Evolutionary conservation across 1,140 invertebrate genomes (phyloP), one percentile per base, ranked within the genome.

Genomic region (Thaumatotibia leucotreta): DNA sequence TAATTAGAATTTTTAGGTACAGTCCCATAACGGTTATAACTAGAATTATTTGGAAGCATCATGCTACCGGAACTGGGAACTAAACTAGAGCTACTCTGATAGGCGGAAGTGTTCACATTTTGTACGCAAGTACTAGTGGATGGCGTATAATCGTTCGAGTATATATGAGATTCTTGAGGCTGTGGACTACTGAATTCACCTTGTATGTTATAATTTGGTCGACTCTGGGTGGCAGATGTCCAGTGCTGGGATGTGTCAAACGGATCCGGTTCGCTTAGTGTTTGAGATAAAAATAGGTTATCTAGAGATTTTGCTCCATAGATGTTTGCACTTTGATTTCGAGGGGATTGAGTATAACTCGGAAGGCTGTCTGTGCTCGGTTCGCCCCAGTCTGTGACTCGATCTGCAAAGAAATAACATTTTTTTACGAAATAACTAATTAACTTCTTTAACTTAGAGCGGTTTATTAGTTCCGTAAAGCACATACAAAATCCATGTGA

Each of bases 281-380:
- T 5, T 64, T 75, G 4, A 27, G n/a, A 52, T 54, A 70, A 33
- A 10, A 62, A 52, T 8, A 89, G 64, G 31, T 79, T 84, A 31
- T 90, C 88, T 50, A 90, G 64, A 6, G 88, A 90, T 66, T 84
- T 89, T 70, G 88, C 85, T 73, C 84, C 85, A 23, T 83, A 84
- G 23, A 90, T 69, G 69, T 79, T 84, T 4, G 77, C 27, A 10
- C 17, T 79, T 58, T 76, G 78, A 23, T 68, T 72, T 39, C 74
- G 70, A 0, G 76, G 61, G 29, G 70, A 74, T n/a, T 69, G 52
- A 4, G 77, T 69, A 17, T 76, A 78, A 2, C 77, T 74, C 23
- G 86, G 84, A 0, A 91, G 66, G 63, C 81, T 89, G 70, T 91
- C 88, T 64, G 80, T 76, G 39, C 80, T 89, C n/a, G 80, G 80